phyloP scores from a whole-genome alignment of 23 tunicate genomes.

The Diplosoma virens region DNA sequence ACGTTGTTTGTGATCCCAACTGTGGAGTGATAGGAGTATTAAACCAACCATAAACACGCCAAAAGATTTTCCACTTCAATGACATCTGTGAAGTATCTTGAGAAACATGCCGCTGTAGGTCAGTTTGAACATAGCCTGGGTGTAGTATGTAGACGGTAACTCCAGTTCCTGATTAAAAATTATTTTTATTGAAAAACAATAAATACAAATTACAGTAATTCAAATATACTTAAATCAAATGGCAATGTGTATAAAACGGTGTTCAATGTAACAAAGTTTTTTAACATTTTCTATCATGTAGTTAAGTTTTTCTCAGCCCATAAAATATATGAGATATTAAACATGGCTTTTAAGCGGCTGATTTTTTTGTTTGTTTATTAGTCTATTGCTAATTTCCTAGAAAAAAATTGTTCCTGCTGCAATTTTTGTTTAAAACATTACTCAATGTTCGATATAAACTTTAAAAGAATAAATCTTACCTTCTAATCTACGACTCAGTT shows the following conservation, averaged over 20 bases:
- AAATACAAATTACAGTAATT: no score
- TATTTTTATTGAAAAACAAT: background rate
- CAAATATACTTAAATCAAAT: no score
- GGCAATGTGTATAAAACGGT: no score
- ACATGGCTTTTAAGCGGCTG: background rate
- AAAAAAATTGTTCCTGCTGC: no score
- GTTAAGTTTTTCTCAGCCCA: no score
- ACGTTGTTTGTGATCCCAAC: slow-evolving; percentile 66
- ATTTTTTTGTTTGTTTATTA: background rate
- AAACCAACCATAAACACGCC: background rate
- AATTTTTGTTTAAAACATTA: no score
- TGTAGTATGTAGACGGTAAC: slow-evolving; percentile 64
- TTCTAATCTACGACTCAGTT: slow-evolving; percentile 43
- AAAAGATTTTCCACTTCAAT: background rate
- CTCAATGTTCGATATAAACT: no score
- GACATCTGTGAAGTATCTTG: background rate
- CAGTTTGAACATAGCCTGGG: slow-evolving; percentile 70
- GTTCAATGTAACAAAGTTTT: no score
- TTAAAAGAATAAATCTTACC: slow-evolving; percentile 17
- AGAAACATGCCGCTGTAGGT: slow-evolving; percentile 50
- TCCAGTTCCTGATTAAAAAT: slow-evolving; percentile 60
- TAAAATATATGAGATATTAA: no score
- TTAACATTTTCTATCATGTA: no score
- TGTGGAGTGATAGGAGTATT: slow-evolving; percentile 39
- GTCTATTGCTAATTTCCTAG: no score